phyloP scores from a whole-genome alignment of 2,797 vertebrate species.

The Cyclura pinguis region DNA sequence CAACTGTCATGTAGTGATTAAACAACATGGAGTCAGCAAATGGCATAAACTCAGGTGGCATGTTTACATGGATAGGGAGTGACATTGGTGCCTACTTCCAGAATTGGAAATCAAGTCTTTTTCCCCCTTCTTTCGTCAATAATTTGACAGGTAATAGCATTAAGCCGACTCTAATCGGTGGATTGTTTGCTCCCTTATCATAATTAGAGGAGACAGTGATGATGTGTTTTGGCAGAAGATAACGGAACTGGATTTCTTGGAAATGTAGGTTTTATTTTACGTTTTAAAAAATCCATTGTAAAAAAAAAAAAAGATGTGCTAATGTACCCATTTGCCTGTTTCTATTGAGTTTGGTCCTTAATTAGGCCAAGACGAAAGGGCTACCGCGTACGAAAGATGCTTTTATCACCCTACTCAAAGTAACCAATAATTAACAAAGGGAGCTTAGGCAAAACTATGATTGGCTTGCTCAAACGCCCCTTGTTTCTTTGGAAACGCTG shows the following conservation, averaged over 20 bases:
- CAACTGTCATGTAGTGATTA: not conserved
- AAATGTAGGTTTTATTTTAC: not conserved
- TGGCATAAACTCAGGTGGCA: not conserved
- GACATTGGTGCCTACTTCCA: not conserved
- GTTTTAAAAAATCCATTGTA: conserved; percentile 5
- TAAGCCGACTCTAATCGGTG: conserved; percentile 37
- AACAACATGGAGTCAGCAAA: not conserved
- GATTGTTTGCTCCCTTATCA: conserved; percentile 42
- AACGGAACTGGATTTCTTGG: conserved; percentile 28
- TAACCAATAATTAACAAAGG: conserved; percentile 51
- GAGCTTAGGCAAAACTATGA: conserved; percentile 39
- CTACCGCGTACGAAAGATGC: conserved; percentile 32
- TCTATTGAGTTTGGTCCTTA: conserved; percentile 53
- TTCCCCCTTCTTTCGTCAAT: conserved; percentile 47
- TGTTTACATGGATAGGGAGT: not conserved
- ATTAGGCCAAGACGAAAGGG: conserved; percentile 42
- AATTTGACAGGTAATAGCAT: conserved; percentile 47
- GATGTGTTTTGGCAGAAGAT: conserved; percentile 32
- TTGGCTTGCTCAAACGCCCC: conserved; percentile 49
- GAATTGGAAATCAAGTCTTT: conserved; percentile 12
- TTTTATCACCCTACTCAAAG: conserved; percentile 39
- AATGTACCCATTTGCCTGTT: conserved; percentile 39
- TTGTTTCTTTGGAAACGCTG: conserved; percentile 52
- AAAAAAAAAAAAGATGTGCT: conserved; percentile 13
- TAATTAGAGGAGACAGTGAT: conserved; percentile 37